These are phyloP conservation scores for Thymelicus lineola DNA, from an alignment of 2,888 invertebrate genomes.

Conservation along the genomic window DNA sequence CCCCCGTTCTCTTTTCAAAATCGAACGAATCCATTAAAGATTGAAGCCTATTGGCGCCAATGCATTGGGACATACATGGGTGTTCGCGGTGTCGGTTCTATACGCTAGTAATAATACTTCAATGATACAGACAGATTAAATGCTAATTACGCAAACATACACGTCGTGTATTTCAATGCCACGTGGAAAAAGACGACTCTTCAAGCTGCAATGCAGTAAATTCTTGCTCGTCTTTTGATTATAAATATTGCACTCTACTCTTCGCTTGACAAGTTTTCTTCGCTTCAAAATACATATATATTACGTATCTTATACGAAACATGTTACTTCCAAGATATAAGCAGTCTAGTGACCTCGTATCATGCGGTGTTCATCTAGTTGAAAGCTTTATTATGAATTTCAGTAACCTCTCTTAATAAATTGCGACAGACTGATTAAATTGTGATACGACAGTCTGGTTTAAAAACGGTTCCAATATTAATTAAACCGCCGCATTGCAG, in stretches of 20 bases:
- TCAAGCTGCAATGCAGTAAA: slow-evolving; percentile 28
- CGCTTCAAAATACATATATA: not conserved
- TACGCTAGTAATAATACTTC: no score
- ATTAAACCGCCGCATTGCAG: slow-evolving; percentile 31
- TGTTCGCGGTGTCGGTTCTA: no score
- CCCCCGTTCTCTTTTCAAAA: no score
- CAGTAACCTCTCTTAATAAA: slow-evolving; percentile 8
- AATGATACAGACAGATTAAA: no score
- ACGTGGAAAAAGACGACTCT: not conserved
- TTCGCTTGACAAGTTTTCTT: no score
- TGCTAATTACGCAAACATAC: no score
- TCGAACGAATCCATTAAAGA: no score
- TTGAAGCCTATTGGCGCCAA: no score
- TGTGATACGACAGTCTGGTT: slow-evolving; percentile 18
- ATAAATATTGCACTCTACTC: no score
- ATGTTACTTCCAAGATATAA: slow-evolving; percentile 18
- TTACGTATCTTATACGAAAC: not conserved
- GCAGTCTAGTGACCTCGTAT: slow-evolving; percentile 16
- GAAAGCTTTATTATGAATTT: slow-evolving; percentile 20
- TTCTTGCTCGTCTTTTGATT: slow-evolving; percentile 10
- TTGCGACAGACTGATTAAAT: slow-evolving; percentile 27
- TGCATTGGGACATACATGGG: no score
- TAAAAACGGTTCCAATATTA: slow-evolving; percentile 31
- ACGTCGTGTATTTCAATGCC: no score
- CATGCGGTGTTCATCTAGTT: slow-evolving; percentile 23